A percentile compares a stretch with the other conserved stretches of the same genome.
Conservation (phyloP, 2,797 vertebrate genomes). For the Rhabdomys pumilio region DNA sequence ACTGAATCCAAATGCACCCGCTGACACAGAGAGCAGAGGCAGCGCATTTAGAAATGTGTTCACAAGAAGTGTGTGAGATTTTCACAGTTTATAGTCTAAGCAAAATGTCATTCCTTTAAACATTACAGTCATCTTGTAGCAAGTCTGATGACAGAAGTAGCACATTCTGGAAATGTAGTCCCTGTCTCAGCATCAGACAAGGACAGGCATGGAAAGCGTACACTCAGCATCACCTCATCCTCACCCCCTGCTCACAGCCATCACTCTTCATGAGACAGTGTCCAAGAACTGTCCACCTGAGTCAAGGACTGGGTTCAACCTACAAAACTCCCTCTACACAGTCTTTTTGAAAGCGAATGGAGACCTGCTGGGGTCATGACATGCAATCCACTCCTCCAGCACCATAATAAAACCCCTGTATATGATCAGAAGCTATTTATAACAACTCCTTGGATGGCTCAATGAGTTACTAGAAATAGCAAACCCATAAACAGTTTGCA, state of each 20-base stretch:
- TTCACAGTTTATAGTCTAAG: conserved; percentile 28
- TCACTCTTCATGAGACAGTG: not conserved
- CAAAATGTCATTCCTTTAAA: not conserved
- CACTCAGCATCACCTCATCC: not conserved
- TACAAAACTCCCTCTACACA: not conserved
- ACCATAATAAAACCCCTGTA: conserved; percentile 23
- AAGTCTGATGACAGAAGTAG: not conserved
- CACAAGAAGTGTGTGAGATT: not conserved
- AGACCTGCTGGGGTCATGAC: not conserved
- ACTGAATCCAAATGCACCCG: not conserved
- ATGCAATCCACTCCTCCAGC: not conserved
- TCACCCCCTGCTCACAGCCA: accelerated
- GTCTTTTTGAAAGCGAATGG: not conserved
- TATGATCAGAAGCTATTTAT: not conserved
- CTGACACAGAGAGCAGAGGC: not conserved
- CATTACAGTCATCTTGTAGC: not conserved
- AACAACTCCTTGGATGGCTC: not conserved
- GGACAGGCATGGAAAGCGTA: not conserved
- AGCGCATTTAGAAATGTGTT: not conserved
- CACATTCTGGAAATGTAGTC: not conserved
- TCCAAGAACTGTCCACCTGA: not conserved
- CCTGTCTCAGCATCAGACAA: not conserved
- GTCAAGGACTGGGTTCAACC: not conserved
- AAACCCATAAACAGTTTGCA: conserved; percentile 54
- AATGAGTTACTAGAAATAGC: conserved; percentile 56